Evolutionary conservation across 2,797 vertebrate species (phyloP).

Genomic region (Chiropotes sagulatus): DNA sequence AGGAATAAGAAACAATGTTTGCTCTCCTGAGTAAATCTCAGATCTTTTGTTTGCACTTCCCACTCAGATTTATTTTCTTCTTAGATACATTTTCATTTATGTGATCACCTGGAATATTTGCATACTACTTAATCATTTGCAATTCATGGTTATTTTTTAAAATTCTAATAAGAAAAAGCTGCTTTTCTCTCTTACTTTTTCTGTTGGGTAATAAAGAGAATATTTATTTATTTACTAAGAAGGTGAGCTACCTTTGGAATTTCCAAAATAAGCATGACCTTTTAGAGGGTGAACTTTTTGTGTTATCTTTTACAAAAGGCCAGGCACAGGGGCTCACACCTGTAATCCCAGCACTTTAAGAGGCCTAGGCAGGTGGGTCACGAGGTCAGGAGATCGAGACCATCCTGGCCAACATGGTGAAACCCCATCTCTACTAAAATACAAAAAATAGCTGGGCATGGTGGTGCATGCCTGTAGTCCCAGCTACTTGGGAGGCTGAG

Average conservation of each 20-base stretch:
- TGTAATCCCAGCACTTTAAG: too few relatives aligned
- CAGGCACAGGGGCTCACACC: too few relatives aligned
- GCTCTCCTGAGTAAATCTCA: not conserved
- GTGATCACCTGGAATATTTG: not conserved
- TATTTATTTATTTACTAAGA: not conserved
- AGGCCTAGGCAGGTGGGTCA: too few relatives aligned
- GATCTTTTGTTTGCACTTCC: not conserved
- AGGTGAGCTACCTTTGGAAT: not conserved
- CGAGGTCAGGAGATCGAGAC: too few relatives aligned
- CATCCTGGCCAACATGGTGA: too few relatives aligned
- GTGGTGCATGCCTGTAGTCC: too few relatives aligned
- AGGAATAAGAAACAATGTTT: not conserved
- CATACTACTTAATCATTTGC: constrained; percentile 42
- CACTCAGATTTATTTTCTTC: constrained; percentile 8
- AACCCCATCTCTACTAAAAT: too few relatives aligned
- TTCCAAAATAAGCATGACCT: not conserved
- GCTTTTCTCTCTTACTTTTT: not conserved
- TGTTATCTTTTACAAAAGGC: not conserved
- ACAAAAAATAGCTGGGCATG: too few relatives aligned
- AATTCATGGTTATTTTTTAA: not conserved
- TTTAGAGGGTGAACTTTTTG: constrained; percentile 31
- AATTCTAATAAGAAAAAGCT: not conserved
- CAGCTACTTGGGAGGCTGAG: too few relatives aligned
- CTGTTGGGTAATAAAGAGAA: not conserved
- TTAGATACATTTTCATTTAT: not conserved